These are phyloP conservation scores for Antedon mediterranea DNA, from an alignment of 53 echinoderm and acorn worm genomes.

Conservation along the genomic window DNA sequence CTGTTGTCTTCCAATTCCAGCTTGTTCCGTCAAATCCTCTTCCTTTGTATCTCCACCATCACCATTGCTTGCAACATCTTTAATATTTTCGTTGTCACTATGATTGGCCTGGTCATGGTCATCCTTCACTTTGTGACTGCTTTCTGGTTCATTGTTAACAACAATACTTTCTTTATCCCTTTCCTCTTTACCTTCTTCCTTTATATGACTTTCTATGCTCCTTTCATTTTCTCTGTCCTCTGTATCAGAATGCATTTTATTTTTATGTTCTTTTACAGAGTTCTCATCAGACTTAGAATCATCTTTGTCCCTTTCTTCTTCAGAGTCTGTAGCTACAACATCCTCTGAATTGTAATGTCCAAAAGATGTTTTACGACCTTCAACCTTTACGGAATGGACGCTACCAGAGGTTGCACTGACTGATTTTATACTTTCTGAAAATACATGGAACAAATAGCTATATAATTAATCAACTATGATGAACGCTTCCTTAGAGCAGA, in stretches of 20 bases:
- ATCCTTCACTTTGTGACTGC: no score
- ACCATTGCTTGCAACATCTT: no score
- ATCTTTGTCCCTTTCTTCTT: not conserved
- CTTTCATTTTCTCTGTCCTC: not conserved
- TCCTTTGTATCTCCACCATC: no score
- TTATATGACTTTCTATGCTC: not conserved
- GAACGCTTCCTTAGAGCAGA: no score
- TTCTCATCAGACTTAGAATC: not conserved
- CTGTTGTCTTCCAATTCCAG: no score
- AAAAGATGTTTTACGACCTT: not conserved
- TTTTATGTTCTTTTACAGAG: not conserved
- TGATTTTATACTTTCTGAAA: not conserved
- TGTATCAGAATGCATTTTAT: constrained; percentile 2
- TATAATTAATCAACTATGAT: no score
- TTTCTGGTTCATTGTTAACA: no score
- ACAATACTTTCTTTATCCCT: no score
- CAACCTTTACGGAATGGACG: not conserved
- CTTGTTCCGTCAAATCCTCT: no score
- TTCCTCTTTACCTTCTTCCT: no score
- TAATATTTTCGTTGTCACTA: no score
- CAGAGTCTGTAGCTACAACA: not conserved
- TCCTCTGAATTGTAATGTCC: not conserved
- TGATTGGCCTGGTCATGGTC: no score
- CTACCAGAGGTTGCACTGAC: not conserved
- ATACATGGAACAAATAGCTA: not conserved